phyloP scores from a whole-genome alignment of 2,113 vertebrate species.

The Leptocoma aspasia region DNA sequence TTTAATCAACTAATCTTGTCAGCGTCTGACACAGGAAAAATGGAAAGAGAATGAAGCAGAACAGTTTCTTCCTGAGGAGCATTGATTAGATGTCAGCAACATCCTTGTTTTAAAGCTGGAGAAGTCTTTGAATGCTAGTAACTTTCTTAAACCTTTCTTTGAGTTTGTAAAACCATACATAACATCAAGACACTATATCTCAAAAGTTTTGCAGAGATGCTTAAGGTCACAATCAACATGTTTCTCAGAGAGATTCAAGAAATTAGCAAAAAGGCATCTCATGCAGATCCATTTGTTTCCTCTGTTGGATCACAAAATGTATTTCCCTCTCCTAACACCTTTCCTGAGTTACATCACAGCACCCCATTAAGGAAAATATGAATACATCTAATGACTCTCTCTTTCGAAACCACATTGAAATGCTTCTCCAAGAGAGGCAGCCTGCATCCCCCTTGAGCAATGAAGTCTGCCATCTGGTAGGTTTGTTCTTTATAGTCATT shows the following conservation, averaged over 20 bases:
- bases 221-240: not conserved
- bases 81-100: conserved; percentile 17
- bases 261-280: not conserved
- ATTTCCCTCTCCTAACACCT: not conserved
- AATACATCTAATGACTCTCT: conserved; percentile 7
- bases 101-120: conserved; percentile 11
- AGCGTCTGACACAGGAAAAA: conserved; percentile 1
- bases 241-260: not conserved
- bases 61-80: not conserved
- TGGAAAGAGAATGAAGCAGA: conserved; percentile 5
- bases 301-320: not conserved
- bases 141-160: not conserved
- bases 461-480: conserved; percentile 40
- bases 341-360: not conserved
- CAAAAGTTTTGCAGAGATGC: not conserved
- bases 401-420: conserved; percentile 42
- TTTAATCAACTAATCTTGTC: conserved; percentile 17
- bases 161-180: not conserved
- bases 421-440: conserved; percentile 22
- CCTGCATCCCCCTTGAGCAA: conserved; percentile 14
- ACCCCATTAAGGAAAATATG: conserved; percentile 11
- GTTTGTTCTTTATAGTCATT: conserved; percentile 38
- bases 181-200: not conserved
- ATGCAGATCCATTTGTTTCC: not conserved
- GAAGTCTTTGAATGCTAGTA: not conserved